Evolutionary conservation across 2,888 invertebrate genomes (phyloP).

Genomic region (Tetrapedia diversipes): DNA sequence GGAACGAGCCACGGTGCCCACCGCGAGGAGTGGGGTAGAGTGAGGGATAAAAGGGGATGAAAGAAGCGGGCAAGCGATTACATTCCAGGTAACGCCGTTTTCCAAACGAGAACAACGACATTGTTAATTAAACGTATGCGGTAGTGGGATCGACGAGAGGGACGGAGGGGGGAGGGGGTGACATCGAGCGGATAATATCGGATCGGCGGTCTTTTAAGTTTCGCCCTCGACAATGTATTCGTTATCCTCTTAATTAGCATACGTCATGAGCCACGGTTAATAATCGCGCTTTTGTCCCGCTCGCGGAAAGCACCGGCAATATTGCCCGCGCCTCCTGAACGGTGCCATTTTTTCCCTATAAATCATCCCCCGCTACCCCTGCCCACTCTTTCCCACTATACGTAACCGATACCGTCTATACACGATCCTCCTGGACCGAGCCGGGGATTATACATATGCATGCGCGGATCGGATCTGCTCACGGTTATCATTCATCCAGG

Average conservation of each 20-base stretch:
- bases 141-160: too few species aligned
- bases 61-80: background rate
- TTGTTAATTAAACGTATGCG: constrained; percentile 51
- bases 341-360: constrained; percentile 48
- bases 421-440: background rate
- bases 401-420: background rate
- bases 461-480: constrained; percentile 52
- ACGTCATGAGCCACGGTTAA: constrained; percentile 30
- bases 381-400: background rate
- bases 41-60: background rate
- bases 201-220: constrained; percentile 24
- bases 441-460: constrained; percentile 47
- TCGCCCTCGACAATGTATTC: constrained; percentile 34
- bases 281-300: constrained; percentile 36
- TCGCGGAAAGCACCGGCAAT: constrained; percentile 17
- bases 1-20: too few species aligned
- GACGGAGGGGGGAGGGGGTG: too few species aligned
- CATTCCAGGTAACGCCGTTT: background rate
- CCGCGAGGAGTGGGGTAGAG: background rate
- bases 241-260: constrained; percentile 55
- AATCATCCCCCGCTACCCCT: constrained; percentile 26
- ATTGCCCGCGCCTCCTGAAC: constrained; percentile 11
- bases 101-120: constrained; percentile 12
- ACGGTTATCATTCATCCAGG: constrained; percentile 53
- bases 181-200: constrained; percentile 25